These are phyloP conservation scores for Antechinus flavipes DNA, from an alignment of 2,113 vertebrate species.

Conservation along the genomic window DNA sequence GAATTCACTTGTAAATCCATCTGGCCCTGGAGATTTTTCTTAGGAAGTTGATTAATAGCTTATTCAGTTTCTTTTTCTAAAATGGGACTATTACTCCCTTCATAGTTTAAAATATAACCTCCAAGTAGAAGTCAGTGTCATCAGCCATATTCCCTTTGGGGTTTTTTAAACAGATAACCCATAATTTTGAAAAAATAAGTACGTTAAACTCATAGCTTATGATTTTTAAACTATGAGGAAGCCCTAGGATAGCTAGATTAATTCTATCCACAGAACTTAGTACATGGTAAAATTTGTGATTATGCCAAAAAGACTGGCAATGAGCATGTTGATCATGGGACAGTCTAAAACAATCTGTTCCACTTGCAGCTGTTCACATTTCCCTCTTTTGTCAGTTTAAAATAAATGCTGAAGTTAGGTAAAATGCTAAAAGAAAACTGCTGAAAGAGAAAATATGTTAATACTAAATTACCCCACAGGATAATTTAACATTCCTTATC, in stretches of 20 bases:
- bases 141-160: slow-evolving; percentile 18
- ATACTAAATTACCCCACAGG: slow-evolving; percentile 48
- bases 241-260: slow-evolving; percentile 31
- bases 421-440: slow-evolving; percentile 49
- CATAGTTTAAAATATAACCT: slow-evolving; percentile 46
- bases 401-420: slow-evolving; percentile 68
- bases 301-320: slow-evolving; percentile 42
- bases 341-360: slow-evolving; percentile 57
- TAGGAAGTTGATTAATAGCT: too few relatives aligned
- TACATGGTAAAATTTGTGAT: slow-evolving; percentile 49
- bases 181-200: background rate
- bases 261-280: background rate
- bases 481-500: slow-evolving; percentile 44
- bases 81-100: background rate
- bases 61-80: too few relatives aligned
- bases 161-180: slow-evolving; percentile 9
- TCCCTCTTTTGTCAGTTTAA: slow-evolving; percentile 55
- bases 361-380: slow-evolving; percentile 67
- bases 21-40: too few relatives aligned
- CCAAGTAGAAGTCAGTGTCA: slow-evolving; percentile 26
- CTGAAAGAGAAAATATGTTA: slow-evolving; percentile 26
- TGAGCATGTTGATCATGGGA: slow-evolving; percentile 35
- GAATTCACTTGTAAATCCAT: too few relatives aligned
- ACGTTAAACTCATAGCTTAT: slow-evolving; percentile 13
- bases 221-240: slow-evolving; percentile 20